Percentiles rank a stretch among this genome's conserved stretches.
Evolutionary conservation across 2,888 invertebrate species (phyloP).

Genomic region (Drosophila nr. perissopoda): DNA sequence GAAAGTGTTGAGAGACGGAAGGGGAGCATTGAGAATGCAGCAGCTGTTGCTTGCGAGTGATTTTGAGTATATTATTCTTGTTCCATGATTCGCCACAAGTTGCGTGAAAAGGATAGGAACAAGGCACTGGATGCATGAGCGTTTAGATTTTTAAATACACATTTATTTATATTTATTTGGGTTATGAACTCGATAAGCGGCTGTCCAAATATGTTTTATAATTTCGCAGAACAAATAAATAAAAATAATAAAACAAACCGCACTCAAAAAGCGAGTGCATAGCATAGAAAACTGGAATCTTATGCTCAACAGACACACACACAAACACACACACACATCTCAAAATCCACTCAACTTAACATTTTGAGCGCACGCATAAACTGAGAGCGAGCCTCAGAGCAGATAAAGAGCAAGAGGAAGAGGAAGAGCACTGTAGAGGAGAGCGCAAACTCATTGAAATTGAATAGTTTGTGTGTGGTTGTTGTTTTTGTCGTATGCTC

Average conservation of each 20-base stretch:
- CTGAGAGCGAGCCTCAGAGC: constrained; percentile 4
- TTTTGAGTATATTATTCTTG: constrained; percentile 17
- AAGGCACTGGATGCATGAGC: constrained; percentile 7
- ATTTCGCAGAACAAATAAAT: not conserved
- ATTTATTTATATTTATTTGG: not conserved
- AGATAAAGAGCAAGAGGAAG: constrained; percentile 16
- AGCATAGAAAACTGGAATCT: constrained; percentile 9
- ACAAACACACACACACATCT: constrained; percentile 26
- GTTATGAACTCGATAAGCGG: not conserved
- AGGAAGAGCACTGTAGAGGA: constrained; percentile 17
- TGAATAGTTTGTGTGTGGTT: constrained; percentile 58
- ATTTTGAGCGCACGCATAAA: constrained; percentile 33
- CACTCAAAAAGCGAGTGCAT: constrained; percentile 1
- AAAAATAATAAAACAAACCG: constrained; percentile 6
- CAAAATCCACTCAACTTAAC: constrained; percentile 47
- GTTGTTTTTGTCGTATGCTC: constrained; percentile 24
- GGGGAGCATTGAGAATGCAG: constrained; percentile 42
- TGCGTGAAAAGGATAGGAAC: constrained; percentile 9
- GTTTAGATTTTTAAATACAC: not conserved
- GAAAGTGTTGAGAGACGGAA: constrained; percentile 21
- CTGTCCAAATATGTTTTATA: constrained; percentile 2
- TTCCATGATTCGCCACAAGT: constrained; percentile 26
- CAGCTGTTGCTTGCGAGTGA: constrained; percentile 59
- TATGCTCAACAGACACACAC: constrained; percentile 27
- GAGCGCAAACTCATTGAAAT: constrained; percentile 69